phyloP scores from a whole-genome alignment of 2,797 vertebrate species.

The Phalanger gymnotis region DNA sequence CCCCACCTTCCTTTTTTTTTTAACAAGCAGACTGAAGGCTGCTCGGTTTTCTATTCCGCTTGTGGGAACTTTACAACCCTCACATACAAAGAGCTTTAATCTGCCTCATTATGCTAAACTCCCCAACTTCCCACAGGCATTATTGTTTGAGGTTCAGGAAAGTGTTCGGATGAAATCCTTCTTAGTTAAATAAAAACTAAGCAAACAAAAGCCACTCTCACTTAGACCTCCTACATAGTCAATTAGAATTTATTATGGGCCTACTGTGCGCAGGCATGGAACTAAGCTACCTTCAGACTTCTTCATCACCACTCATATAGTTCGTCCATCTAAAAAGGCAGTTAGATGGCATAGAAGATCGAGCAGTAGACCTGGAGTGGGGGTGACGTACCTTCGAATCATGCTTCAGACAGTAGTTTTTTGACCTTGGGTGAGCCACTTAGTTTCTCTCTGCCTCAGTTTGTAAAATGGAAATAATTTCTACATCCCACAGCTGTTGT shows the following conservation, averaged over 20 bases:
- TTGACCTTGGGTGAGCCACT: background rate
- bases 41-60: background rate
- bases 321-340: background rate
- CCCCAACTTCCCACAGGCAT: background rate
- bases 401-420: background rate
- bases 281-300: background rate
- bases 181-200: background rate
- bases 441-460: background rate
- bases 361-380: background rate
- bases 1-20: background rate
- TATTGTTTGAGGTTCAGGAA: slow-evolving; percentile 21
- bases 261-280: no score
- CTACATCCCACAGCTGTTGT: background rate
- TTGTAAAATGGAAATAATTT: background rate
- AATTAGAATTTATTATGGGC: no score
- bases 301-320: background rate
- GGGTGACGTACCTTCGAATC: background rate
- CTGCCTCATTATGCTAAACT: background rate
- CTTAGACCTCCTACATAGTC: background rate
- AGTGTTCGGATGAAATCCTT: slow-evolving; percentile 29
- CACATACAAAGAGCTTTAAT: background rate
- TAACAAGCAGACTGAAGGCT: background rate
- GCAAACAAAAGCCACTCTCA: slow-evolving; percentile 14
- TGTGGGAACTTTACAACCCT: background rate
- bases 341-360: background rate